Percentiles rank a stretch among this genome's conserved stretches.
Conservation (phyloP, 2,888 invertebrate genomes). For the Trichopoda pennipes region DNA sequence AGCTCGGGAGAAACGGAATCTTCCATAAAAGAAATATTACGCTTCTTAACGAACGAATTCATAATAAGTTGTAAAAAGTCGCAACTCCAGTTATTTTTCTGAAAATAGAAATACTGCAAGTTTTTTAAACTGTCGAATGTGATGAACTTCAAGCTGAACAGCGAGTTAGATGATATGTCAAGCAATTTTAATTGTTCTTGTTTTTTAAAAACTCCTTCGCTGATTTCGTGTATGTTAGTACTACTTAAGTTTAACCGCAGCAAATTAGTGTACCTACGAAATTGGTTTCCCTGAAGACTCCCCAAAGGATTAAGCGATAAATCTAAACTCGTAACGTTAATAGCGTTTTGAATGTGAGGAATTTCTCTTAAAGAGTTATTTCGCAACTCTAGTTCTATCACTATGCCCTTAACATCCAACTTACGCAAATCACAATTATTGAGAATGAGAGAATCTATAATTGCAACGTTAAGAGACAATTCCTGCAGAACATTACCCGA, state of each 20-base stretch:
- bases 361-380: conserved; percentile 78
- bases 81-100: conserved; percentile 79
- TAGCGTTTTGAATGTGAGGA: conserved; percentile 77
- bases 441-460: conserved; percentile 72
- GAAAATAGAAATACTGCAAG: conserved; percentile 79
- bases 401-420: conserved; percentile 75
- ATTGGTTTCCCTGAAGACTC: conserved; percentile 75
- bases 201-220: conserved; percentile 78
- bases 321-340: conserved; percentile 76
- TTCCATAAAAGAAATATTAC: conserved; percentile 78
- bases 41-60: conserved; percentile 78
- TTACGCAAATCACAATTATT: conserved; percentile 77
- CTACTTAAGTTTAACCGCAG: conserved; percentile 77
- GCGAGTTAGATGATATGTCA: conserved; percentile 77
- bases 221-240: conserved; percentile 75
- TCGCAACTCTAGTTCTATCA: conserved; percentile 76
- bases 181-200: conserved; percentile 75
- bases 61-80: conserved; percentile 78
- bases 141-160: conserved; percentile 78
- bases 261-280: conserved; percentile 75
- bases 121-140: conserved; percentile 77
- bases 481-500: conserved; percentile 78
- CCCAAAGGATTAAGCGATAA: conserved; percentile 77
- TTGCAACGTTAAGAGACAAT: conserved; percentile 75
- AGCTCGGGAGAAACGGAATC: conserved; percentile 77